phyloP scores from a whole-genome alignment of 2,888 invertebrate genomes.

The Zaprionus lineosus region DNA sequence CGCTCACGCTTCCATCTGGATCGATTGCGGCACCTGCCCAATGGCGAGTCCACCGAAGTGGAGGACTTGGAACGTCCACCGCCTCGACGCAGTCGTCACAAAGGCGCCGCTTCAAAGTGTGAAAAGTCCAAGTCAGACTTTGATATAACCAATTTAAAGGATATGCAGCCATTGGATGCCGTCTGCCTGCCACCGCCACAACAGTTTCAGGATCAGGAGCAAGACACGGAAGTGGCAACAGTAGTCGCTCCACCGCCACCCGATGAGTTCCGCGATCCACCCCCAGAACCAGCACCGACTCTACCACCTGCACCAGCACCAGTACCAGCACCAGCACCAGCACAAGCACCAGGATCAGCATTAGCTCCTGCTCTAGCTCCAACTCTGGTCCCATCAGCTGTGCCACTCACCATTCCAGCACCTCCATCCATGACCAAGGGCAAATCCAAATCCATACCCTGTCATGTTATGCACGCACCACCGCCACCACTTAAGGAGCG shows the following conservation, averaged over 20 bases:
- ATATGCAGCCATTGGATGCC: conserved; percentile 88
- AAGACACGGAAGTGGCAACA: conserved; percentile 86
- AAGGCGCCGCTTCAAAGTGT: conserved; percentile 50
- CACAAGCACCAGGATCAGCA: too few relatives aligned
- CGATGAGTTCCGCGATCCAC: conserved; percentile 87
- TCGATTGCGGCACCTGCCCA: conserved; percentile 63
- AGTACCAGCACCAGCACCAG: not conserved
- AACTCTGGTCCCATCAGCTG: conserved; percentile 7
- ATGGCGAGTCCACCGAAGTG: conserved; percentile 79
- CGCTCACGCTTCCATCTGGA: conserved; percentile 72
- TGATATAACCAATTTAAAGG: conserved; percentile 85
- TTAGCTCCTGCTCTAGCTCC: conserved; percentile 2
- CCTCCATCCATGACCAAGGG: conserved; percentile 13
- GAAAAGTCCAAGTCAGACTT: conserved; percentile 86
- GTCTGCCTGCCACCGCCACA: conserved; percentile 89
- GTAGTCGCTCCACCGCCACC: conserved; percentile 86
- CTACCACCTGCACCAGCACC: conserved; percentile 6
- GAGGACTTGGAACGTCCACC: conserved; percentile 74
- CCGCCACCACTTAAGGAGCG: conserved; percentile 71
- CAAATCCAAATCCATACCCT: conserved; percentile 37
- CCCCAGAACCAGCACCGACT: conserved; percentile 61
- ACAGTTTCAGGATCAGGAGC: conserved; percentile 92
- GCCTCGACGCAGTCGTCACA: conserved; percentile 64
- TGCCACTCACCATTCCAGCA: conserved; percentile 11
- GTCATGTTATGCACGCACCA: conserved; percentile 37